phyloP scores from a whole-genome alignment of 2,888 invertebrate species.

The Hoplodrina ambigua region DNA sequence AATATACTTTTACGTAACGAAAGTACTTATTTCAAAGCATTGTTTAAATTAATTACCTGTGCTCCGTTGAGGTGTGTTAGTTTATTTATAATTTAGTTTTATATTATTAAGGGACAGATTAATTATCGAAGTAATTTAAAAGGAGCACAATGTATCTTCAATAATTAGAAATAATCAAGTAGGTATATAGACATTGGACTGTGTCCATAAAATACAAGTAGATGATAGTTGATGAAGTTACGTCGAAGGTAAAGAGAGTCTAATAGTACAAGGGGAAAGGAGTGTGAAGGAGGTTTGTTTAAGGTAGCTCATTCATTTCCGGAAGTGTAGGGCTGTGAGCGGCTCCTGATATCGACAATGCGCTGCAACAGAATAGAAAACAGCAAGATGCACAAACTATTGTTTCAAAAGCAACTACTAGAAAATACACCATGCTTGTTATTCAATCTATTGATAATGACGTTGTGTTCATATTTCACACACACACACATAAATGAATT shows the following conservation, averaged over 20 bases:
- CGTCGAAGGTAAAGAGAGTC: slow-evolving; percentile 46
- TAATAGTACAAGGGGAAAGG: slow-evolving; percentile 57
- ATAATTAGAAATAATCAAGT: slow-evolving; percentile 55
- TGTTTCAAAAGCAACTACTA: slow-evolving; percentile 76
- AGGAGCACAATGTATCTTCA: slow-evolving; percentile 60
- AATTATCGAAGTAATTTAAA: slow-evolving; percentile 27
- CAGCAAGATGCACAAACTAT: slow-evolving; percentile 87
- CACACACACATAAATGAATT: slow-evolving; percentile 29
- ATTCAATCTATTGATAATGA: slow-evolving; percentile 47
- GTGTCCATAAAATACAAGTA: slow-evolving; percentile 35
- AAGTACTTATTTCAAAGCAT: slow-evolving; percentile 65
- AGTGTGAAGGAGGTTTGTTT: slow-evolving; percentile 59
- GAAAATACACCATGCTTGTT: slow-evolving; percentile 73
- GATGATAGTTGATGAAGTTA: slow-evolving; percentile 24
- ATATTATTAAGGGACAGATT: slow-evolving; percentile 34
- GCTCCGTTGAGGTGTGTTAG: slow-evolving; percentile 78
- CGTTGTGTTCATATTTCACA: slow-evolving; percentile 62
- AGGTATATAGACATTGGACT: slow-evolving; percentile 35
- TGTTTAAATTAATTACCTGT: slow-evolving; percentile 79
- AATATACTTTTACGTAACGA: slow-evolving; percentile 62
- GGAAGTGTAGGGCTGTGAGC: slow-evolving; percentile 79
- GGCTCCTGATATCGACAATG: slow-evolving; percentile 83
- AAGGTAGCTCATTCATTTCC: slow-evolving; percentile 79
- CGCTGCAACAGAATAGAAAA: slow-evolving; percentile 88
- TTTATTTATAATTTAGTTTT: slow-evolving; percentile 60